Evolutionary conservation across 1,140 invertebrate genomes (phyloP).

Genomic region (Drosophila sechellia): DNA sequence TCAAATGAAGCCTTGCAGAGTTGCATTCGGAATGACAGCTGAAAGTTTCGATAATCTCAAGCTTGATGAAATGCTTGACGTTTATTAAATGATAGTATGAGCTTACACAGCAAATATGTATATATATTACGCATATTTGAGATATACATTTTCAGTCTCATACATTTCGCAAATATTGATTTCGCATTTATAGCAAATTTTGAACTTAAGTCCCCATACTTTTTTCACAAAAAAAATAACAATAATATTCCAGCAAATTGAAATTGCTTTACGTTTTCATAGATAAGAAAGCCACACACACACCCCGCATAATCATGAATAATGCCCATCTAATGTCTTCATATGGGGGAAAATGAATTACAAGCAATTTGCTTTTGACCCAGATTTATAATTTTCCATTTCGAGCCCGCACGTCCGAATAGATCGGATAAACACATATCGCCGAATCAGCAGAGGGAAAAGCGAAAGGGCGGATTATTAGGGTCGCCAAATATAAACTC

Average conservation of each 20-base stretch:
- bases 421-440: constrained; percentile 47
- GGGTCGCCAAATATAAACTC: constrained; percentile 37
- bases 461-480: constrained; percentile 39
- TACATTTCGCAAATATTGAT: no score
- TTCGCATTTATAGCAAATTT: no score
- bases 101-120: no score
- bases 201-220: no score
- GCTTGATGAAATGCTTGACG: neutral
- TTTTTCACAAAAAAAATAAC: no score
- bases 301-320: constrained; percentile 38
- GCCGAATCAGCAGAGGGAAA: constrained; percentile 41
- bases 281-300: constrained; percentile 29
- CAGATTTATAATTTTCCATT: constrained; percentile 53
- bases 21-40: neutral
- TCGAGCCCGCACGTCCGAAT: constrained; percentile 24
- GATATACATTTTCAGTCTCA: no score
- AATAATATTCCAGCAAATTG: constrained; percentile 20
- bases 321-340: constrained; percentile 35
- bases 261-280: constrained; percentile 7
- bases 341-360: constrained; percentile 41
- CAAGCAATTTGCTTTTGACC: constrained; percentile 52
- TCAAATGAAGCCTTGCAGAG: constrained; percentile 20
- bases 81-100: neutral
- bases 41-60: constrained; percentile 1
- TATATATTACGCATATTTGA: no score